These are phyloP conservation scores for Drosophila malerkotliana DNA, from an alignment of 1,140 invertebrate genomes.

Conservation along the genomic window DNA sequence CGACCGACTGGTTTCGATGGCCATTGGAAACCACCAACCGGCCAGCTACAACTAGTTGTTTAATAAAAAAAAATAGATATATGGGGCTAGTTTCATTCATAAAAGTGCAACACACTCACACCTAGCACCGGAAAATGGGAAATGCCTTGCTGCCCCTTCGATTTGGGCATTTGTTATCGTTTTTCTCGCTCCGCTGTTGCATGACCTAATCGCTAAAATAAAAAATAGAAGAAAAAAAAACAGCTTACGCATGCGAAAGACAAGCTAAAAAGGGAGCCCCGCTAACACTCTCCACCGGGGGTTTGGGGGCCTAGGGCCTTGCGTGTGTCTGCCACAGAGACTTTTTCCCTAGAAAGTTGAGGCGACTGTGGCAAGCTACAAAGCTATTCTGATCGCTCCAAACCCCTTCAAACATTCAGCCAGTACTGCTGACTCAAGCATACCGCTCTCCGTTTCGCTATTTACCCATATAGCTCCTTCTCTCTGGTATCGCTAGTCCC, in stretches of 20 bases:
- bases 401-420: slow-evolving; percentile 26
- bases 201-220: slow-evolving; percentile 78
- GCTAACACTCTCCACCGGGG: slow-evolving; percentile 15
- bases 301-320: slow-evolving; percentile 31
- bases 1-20: slow-evolving; percentile 65
- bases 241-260: slow-evolving; percentile 58
- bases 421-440: slow-evolving; percentile 30
- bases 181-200: slow-evolving; percentile 60
- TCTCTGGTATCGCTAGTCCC: slow-evolving; percentile 22
- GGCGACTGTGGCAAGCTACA: slow-evolving; percentile 2
- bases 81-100: slow-evolving; percentile 61
- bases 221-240: slow-evolving; percentile 31
- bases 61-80: background rate
- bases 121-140: slow-evolving; percentile 54
- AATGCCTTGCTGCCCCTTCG: slow-evolving; percentile 24
- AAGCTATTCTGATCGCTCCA: slow-evolving; percentile 25
- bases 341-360: slow-evolving; percentile 72
- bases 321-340: slow-evolving; percentile 46
- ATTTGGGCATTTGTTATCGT: slow-evolving; percentile 48
- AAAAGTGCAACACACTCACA: slow-evolving; percentile 43
- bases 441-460: slow-evolving; percentile 33
- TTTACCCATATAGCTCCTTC: slow-evolving; percentile 22
- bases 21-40: slow-evolving; percentile 59
- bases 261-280: slow-evolving; percentile 44
- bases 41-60: slow-evolving; percentile 1